Conservation (phyloP, 2,797 vertebrate genomes). For the Ptychobarbus kaznakovi region DNA sequence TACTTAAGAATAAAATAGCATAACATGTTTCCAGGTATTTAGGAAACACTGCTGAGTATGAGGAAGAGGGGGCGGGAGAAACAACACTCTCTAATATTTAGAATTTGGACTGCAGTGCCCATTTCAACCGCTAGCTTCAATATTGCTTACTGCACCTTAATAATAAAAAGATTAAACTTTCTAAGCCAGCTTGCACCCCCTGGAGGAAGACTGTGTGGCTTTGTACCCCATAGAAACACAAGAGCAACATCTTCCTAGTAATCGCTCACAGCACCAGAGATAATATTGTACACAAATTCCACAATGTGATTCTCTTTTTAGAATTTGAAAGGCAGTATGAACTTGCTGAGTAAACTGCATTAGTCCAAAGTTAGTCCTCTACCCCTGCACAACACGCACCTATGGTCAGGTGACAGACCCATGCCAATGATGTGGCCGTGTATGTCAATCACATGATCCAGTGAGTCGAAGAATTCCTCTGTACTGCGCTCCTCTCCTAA, state of each 20-base stretch:
- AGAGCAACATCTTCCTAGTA: slow-evolving; percentile 8
- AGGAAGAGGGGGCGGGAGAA: not conserved
- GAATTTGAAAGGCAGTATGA: not conserved
- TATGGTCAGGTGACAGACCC: slow-evolving; percentile 97
- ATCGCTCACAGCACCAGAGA: not conserved
- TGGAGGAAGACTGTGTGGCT: not conserved
- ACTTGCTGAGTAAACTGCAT: not conserved
- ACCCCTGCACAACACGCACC: slow-evolving; percentile 71
- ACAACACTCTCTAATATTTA: not conserved
- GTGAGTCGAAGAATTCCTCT: slow-evolving; percentile 92
- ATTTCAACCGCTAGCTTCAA: not conserved
- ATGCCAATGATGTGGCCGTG: slow-evolving; percentile 97
- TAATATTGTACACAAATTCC: not conserved
- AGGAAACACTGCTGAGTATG: not conserved
- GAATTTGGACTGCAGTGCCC: not conserved
- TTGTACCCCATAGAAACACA: not conserved
- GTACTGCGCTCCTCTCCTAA: slow-evolving; percentile 90
- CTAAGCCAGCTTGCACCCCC: not conserved
- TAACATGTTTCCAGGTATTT: not conserved
- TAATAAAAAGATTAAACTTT: not conserved
- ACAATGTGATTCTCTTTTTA: not conserved
- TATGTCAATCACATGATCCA: slow-evolving; percentile 96
- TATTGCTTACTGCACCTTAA: not conserved
- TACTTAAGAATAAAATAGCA: not conserved
- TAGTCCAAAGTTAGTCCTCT: not conserved